Conservation (phyloP, 2,797 vertebrate genomes). For the Heteromormyrus szaboi region DNA sequence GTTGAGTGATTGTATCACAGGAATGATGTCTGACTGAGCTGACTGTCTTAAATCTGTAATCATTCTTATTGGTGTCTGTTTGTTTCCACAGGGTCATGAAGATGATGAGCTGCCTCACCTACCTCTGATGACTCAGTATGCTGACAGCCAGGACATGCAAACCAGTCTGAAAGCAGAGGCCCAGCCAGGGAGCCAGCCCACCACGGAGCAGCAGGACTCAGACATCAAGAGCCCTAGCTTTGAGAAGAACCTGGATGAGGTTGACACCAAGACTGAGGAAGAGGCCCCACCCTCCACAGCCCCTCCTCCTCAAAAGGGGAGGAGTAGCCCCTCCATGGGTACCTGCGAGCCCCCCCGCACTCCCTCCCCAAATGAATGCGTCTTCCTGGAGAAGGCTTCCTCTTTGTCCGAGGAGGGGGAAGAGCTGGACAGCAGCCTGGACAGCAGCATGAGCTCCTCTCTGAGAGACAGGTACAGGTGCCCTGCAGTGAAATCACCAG, state of each 20-base stretch:
- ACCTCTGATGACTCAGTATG: neutral
- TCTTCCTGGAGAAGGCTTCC: slow-evolving; percentile 42
- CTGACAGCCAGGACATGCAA: slow-evolving; percentile 6
- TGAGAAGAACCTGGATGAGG: slow-evolving; percentile 61
- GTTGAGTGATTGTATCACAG: neutral
- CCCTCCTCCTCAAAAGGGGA: slow-evolving; percentile 37
- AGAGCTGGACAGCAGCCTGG: slow-evolving; percentile 61
- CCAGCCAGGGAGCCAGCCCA: slow-evolving; percentile 1
- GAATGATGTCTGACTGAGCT: neutral
- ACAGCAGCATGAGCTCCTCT: slow-evolving; percentile 49
- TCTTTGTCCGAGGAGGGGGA: slow-evolving; percentile 59
- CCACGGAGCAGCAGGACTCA: slow-evolving; percentile 46
- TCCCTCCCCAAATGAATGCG: slow-evolving; percentile 17
- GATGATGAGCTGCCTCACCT: neutral
- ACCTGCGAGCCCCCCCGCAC: neutral
- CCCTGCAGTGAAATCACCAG: neutral
- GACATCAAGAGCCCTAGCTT: slow-evolving; percentile 63
- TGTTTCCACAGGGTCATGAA: slow-evolving; percentile 6
- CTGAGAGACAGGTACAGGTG: slow-evolving; percentile 55
- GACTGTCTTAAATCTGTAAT: neutral
- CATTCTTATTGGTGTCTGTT: neutral
- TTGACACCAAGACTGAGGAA: slow-evolving; percentile 21
- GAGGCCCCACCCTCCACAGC: slow-evolving; percentile 38
- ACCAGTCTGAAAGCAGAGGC: slow-evolving; percentile 27
- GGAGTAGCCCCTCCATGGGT: slow-evolving; percentile 23